phyloP scores from a whole-genome alignment of 2,113 vertebrate species.

The Mesitornis unicolor region DNA sequence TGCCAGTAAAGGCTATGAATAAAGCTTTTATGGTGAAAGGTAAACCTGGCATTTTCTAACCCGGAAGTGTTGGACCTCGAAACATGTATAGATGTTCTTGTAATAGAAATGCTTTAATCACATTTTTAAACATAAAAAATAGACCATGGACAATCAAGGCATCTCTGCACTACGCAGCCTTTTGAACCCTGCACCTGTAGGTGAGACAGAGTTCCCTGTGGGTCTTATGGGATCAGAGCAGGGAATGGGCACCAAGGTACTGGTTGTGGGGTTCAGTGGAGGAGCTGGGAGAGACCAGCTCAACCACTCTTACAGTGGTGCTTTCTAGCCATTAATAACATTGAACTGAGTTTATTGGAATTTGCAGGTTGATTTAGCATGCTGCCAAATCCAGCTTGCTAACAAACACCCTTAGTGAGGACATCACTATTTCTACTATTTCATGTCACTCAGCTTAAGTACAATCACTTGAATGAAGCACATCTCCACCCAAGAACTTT shows the following conservation, averaged over 20 bases:
- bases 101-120: too few relatives aligned
- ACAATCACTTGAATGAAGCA: not conserved
- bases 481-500: not conserved
- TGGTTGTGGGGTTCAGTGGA: not conserved
- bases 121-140: too few relatives aligned
- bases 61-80: too few relatives aligned
- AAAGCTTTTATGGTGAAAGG: not conserved
- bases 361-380: not conserved
- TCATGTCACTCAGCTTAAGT: not conserved
- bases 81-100: too few relatives aligned
- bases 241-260: fast-evolving
- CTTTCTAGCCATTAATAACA: not conserved
- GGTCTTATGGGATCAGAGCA: not conserved
- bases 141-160: too few relatives aligned
- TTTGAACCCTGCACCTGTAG: too few relatives aligned
- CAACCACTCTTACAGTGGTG: fast-evolving
- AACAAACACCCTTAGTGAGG: not conserved
- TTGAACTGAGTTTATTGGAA: not conserved
- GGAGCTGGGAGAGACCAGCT: not conserved
- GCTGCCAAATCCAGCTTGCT: not conserved
- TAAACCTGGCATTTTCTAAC: too few relatives aligned
- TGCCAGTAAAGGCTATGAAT: not conserved
- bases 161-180: too few relatives aligned
- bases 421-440: not conserved
- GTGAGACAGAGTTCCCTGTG: fast-evolving